Base-by-base conservation (phyloP, 2,888 invertebrate species). In the Meliscaeva auricollis region DNA sequence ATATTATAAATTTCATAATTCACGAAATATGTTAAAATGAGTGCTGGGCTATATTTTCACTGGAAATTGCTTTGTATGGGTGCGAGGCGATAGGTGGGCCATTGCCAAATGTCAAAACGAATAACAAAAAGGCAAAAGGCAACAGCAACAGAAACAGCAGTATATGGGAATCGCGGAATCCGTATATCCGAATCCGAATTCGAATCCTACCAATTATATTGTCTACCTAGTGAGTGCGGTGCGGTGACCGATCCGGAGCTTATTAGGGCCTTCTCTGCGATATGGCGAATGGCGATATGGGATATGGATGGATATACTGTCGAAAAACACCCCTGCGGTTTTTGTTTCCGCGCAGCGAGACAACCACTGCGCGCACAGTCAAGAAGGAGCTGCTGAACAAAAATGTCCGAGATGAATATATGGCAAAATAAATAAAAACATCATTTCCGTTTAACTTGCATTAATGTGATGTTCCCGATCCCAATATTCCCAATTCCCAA, bases 271-370 rank as follows among this genome's bases (percentile, higher is more conserved):
- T 48, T 72, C 81, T 62, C 9, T 3, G 38, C 11, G 48, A 76
- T 82, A 77, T 77, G 38, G 38, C 3, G n/a, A 8, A 38, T 38
- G 38, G 38, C n/a, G 35, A 38, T 38, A 58, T 58, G 58, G 69
- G 15, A 54, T 69, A 54, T 54, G 76, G 75, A 81, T 81, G 81
- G 76, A 64, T 38, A 38, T 85, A 85, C 81, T 85, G 85, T 85
- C 81, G 85, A 73, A 85, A 85, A 85, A 77, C 85, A 85, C 85
- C 85, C 85, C 85, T 81, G 85, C 81, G 85, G 85, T 85, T 85
- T 85, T 85, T 85, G 85, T 85, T 85, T 85, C 85, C 85, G 85
- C 85, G 85, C 85, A 85, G 85, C 85, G 85, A 85, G 85, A 81
- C 85, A 81, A 85, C 85, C 81, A 85, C 85, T 85, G 85, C 62